Percentiles rank a stretch among this genome's conserved stretches.
Conservation (phyloP, 2,888 invertebrate genomes). For the Megalurothrips usitatus region DNA sequence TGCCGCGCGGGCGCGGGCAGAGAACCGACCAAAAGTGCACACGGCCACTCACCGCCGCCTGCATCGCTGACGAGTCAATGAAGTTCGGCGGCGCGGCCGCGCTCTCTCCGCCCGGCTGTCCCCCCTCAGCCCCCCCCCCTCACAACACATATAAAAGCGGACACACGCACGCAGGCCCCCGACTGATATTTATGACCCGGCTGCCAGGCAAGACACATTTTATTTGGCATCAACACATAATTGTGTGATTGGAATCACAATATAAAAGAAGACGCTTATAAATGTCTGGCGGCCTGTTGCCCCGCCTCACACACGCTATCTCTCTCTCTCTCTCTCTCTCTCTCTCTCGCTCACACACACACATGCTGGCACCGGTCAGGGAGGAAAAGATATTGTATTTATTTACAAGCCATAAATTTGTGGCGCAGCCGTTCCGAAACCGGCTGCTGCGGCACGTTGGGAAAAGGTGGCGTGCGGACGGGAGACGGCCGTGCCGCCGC, state of each 20-base stretch:
- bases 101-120: background rate
- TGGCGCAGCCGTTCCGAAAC: background rate
- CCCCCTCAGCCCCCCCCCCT: background rate
- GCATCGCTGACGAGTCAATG: background rate
- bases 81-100: background rate
- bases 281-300: background rate
- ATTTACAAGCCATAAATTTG: slow-evolving; percentile 21
- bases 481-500: too few relatives aligned
- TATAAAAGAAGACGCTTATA: slow-evolving; percentile 27
- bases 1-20: too few relatives aligned
- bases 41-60: too few relatives aligned
- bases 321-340: background rate
- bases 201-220: slow-evolving; percentile 26
- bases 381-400: slow-evolving; percentile 11
- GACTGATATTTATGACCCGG: background rate
- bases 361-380: background rate
- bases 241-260: slow-evolving; percentile 26
- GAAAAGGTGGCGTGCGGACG: background rate
- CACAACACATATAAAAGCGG: background rate
- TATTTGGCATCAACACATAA: slow-evolving; percentile 26
- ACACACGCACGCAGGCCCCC: background rate
- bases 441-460: background rate
- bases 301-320: background rate
- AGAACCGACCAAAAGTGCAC: too few relatives aligned
- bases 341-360: background rate